A percentile compares a stretch with the other conserved stretches of the same genome.
These are phyloP conservation scores for Amphipyra berbera DNA, from an alignment of 2,888 invertebrate genomes.

Conservation along the genomic window DNA sequence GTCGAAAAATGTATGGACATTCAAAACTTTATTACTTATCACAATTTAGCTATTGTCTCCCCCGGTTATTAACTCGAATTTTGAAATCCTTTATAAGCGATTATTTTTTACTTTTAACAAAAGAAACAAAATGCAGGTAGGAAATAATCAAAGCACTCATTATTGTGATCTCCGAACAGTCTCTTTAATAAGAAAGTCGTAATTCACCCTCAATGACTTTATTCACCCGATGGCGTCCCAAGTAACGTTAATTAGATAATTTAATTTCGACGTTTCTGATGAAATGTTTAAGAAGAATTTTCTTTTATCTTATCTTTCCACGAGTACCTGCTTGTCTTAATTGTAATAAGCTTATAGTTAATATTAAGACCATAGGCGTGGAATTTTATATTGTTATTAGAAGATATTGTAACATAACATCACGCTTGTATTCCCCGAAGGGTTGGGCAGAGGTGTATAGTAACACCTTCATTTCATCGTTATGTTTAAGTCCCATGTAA, in stretches of 20 bases:
- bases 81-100: slow-evolving; percentile 3
- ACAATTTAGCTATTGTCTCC: too few species aligned
- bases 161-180: slow-evolving; percentile 63
- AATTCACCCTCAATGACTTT: slow-evolving; percentile 73
- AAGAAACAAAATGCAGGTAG: slow-evolving; percentile 51
- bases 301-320: slow-evolving; percentile 53
- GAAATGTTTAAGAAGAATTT: slow-evolving; percentile 66
- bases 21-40: too few species aligned
- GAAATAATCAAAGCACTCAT: slow-evolving; percentile 64
- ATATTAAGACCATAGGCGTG: slow-evolving; percentile 21
- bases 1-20: too few species aligned
- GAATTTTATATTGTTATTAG: background rate
- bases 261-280: slow-evolving; percentile 73
- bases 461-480: too few species aligned
- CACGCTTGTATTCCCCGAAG: too few species aligned
- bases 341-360: slow-evolving; percentile 50
- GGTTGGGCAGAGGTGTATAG: too few species aligned
- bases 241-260: slow-evolving; percentile 80
- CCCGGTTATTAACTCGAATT: background rate
- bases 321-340: slow-evolving; percentile 39
- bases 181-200: slow-evolving; percentile 71
- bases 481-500: too few species aligned
- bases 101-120: slow-evolving; percentile 22
- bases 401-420: too few species aligned
- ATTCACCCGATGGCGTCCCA: slow-evolving; percentile 71